phyloP scores from a whole-genome alignment of 2,888 invertebrate species.

The Parasteatoda lunata region DNA sequence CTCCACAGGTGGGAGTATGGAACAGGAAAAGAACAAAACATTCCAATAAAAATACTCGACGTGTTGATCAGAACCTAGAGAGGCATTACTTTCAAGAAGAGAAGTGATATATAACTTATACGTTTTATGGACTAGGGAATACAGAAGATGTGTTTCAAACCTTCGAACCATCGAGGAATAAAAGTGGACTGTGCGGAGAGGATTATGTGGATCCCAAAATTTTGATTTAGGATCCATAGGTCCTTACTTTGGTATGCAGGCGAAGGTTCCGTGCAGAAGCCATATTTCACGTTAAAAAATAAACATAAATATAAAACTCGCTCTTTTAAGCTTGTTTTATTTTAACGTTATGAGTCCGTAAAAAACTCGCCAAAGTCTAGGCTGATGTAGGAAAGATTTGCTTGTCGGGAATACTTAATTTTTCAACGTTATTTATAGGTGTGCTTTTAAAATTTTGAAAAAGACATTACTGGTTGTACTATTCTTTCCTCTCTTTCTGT shows the following conservation, averaged over 20 bases:
- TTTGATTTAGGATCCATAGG: slow-evolving; percentile 40
- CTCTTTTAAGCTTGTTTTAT: too few species aligned
- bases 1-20: slow-evolving; percentile 24
- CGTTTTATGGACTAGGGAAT: slow-evolving; percentile 39
- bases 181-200: slow-evolving; percentile 16
- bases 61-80: slow-evolving; percentile 31
- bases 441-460: too few species aligned
- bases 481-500: too few species aligned
- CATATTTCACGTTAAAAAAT: slow-evolving; percentile 19
- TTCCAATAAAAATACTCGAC: not conserved
- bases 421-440: too few species aligned
- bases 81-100: slow-evolving; percentile 1
- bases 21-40: not conserved
- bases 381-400: too few species aligned
- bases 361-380: too few species aligned
- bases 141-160: slow-evolving; percentile 5
- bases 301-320: not conserved
- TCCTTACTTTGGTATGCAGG: slow-evolving; percentile 29
- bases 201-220: slow-evolving; percentile 30
- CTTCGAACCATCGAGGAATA: slow-evolving; percentile 9
- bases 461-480: too few species aligned
- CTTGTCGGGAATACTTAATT: too few species aligned
- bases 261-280: slow-evolving; percentile 5
- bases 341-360: too few species aligned
- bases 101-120: slow-evolving; percentile 28